Base-by-base conservation (phyloP, 2,797 vertebrate species). In the Hippoglossus hippoglossus region DNA sequence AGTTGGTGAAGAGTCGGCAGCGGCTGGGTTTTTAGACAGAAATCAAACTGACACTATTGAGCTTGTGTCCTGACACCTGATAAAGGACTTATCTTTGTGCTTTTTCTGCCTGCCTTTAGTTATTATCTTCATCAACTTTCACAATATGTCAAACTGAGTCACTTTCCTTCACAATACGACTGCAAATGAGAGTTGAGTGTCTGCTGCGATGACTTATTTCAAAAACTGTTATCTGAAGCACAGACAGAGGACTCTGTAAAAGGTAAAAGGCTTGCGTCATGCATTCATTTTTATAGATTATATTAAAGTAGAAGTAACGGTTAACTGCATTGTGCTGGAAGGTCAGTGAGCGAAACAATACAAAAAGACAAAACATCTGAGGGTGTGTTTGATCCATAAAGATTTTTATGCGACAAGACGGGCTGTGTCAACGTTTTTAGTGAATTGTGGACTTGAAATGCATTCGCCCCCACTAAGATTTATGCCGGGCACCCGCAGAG, bases 391-490 rank as follows among this genome's bases (percentile, higher is more conserved):
- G 58, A 83, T 77, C 52, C 57, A 26, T 61, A 3, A 19, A 25
- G 21, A 60, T 72, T 70, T 69, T 61, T 60, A 81, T 80, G 51
- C 25, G 13, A 26, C 54, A 26, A 67, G 65, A 80, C 63, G 68
- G 28, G 18, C 63, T 52, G 31, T 51, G 57, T 81, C 57, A 64
- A 31, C 41, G 0, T 74, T 74, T 78, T 64, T 67, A 77, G 60
- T 73, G 68, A 75, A 80, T 49, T 46, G 70, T 69, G 52, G 67
- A 81, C 63, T 73, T 77, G 51, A 82, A 89, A 82, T 79, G 63
- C 62, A 75, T 69, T 77, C 3, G 7, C 70, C 71, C 70, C 71
- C 77, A 80, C 72, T 28, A 16, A 22, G 46, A 73, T 73, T 64
- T 83, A 71, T 80, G 41, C 69, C 34, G 46, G 51, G 63, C 57